Percentiles rank a stretch among this genome's conserved stretches.
phyloP scores from a whole-genome alignment of 2,888 invertebrate genomes.

The Parnassius glacialis region DNA sequence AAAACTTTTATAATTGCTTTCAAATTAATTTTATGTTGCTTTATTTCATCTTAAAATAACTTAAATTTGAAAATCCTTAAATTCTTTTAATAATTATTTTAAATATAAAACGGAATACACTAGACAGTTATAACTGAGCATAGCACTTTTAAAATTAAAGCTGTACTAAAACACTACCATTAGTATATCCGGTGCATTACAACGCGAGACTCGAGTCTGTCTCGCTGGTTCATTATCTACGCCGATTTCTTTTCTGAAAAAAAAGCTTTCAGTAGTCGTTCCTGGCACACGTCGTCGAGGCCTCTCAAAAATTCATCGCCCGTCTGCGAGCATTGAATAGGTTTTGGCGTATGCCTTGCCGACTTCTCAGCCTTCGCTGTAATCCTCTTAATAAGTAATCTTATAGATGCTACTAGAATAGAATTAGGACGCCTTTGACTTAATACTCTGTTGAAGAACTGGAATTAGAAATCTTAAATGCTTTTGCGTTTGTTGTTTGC shows the following conservation, averaged over 20 bases:
- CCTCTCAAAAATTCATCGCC: conserved; percentile 80
- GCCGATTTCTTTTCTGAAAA: conserved; percentile 65
- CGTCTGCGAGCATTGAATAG: conserved; percentile 70
- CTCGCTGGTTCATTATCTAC: conserved; percentile 60
- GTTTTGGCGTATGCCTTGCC: conserved; percentile 51
- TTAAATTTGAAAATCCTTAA: too few relatives aligned
- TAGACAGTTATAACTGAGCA: not conserved
- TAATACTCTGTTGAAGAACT: not conserved
- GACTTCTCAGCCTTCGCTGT: conserved; percentile 48
- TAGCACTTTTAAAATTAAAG: conserved; percentile 9
- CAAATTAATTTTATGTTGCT: too few relatives aligned
- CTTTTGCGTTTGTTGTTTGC: too few relatives aligned
- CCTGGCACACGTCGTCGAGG: conserved; percentile 64
- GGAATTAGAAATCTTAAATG: too few relatives aligned
- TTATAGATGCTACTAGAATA: conserved; percentile 37
- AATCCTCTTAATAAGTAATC: conserved; percentile 75
- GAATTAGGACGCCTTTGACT: conserved; percentile 10
- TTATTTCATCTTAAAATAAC: too few relatives aligned
- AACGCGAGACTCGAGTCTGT: conserved; percentile 25
- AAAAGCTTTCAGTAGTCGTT: conserved; percentile 58
- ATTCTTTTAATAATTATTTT: too few relatives aligned
- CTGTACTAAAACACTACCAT: conserved; percentile 9
- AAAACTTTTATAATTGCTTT: too few relatives aligned
- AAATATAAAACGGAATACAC: not conserved
- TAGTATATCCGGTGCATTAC: conserved; percentile 25